Conservation (phyloP, 2,113 vertebrate genomes). For the Asarcornis scutulata region DNA sequence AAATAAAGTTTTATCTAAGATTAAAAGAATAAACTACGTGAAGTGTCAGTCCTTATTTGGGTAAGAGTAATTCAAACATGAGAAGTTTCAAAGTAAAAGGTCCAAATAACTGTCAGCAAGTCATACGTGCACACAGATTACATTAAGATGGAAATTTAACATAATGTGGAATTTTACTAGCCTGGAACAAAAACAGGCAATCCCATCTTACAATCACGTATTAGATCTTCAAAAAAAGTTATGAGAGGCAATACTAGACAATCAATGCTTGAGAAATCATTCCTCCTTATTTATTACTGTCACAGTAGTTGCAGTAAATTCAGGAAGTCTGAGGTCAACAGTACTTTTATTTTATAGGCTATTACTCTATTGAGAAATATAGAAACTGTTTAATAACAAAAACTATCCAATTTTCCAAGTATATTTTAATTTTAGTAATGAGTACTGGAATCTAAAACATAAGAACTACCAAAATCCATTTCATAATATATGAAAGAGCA, state of each 20-base stretch:
- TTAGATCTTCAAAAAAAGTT: neutral
- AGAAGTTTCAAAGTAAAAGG: neutral
- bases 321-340: neutral
- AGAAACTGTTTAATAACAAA: neutral
- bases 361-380: neutral
- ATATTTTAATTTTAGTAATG: neutral
- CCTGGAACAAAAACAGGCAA: neutral
- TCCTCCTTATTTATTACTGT: neutral
- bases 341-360: neutral
- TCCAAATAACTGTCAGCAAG: neutral
- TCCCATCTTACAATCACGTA: neutral
- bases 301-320: neutral
- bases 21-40: neutral
- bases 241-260: neutral
- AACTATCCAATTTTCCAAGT: neutral
- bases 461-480: neutral
- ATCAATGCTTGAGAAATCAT: neutral
- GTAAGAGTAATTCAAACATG: neutral
- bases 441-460: neutral
- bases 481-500: neutral
- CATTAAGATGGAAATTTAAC: neutral
- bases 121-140: neutral
- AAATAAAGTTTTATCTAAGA: neutral
- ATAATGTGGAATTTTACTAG: neutral
- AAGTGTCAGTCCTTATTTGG: neutral